Base-by-base conservation (phyloP, 2,797 vertebrate species). In the Cheirogaleus major region DNA sequence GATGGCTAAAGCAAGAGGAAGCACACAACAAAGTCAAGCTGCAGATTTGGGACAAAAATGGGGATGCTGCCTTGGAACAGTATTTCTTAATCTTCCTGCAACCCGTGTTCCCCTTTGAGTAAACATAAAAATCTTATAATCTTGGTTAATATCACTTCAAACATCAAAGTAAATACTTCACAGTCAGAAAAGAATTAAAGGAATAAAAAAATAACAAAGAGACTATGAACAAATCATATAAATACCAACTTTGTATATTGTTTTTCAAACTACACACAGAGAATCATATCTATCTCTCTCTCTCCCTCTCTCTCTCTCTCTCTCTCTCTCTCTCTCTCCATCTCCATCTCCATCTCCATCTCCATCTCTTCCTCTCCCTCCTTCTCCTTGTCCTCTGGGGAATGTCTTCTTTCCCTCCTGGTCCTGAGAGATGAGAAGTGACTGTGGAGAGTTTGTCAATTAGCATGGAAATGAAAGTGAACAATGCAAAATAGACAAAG, bases 151-250 rank as follows among this genome's bases (percentile, higher is more conserved):
- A 80, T 87, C 18, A 84, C 35, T 93, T 79, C 61, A 96, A 38
- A 89, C 92, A 80, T 96, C 87, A 94, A 82, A 96, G 84, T 76
- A 85, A 96, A 63, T 57, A 88, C 30, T 92, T 52, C 14, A 41
- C 30, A 43, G 61, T 20, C 14, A 91, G 45, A 75, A 67, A 89
- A 63, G 10, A 72, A 92, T 22, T 41, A 30, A 80, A 92, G 4
- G 9, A 89, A 72, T 22, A 87, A 57, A 92, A 82, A 57, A 15
- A 63, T 93, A 91, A 93, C 23, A 57, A 52, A 79, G 25, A 45
- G 30, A 41, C 11, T 65, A 50, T 38, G 83, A 57, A 50, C 67
- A 69, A 82, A 65, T 73, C 13, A 90, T 55, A n/a, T 91, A 96
- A 93, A 35, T 30, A 70, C 13, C 43, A 79, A 55, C n/a, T 67